Evolutionary conservation across 2,797 vertebrate genomes (phyloP).

Genomic region (Cyprinella venusta): DNA sequence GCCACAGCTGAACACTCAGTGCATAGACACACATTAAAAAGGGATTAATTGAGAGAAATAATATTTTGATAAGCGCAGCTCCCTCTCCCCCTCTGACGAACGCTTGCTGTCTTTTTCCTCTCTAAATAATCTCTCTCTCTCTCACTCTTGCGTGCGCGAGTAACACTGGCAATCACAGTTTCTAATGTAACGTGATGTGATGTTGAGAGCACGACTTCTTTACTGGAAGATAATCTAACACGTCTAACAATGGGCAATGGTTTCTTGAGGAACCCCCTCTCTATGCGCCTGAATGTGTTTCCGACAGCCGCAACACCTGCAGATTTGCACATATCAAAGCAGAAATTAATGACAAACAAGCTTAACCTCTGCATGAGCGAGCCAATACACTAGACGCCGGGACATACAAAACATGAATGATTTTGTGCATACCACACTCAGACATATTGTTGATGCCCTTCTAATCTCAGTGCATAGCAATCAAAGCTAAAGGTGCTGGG

Average conservation of each 20-base stretch:
- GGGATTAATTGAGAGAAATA: slow-evolving; percentile 83
- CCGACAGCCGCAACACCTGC: slow-evolving; percentile 23
- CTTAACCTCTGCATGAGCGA: slow-evolving; percentile 37
- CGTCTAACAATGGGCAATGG: slow-evolving; percentile 19
- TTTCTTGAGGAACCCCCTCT: slow-evolving; percentile 28
- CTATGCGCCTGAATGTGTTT: background rate
- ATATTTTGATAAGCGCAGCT: slow-evolving; percentile 82
- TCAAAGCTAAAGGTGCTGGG: slow-evolving; percentile 77
- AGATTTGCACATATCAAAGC: slow-evolving; percentile 35
- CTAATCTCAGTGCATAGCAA: slow-evolving; percentile 70
- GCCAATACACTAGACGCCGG: slow-evolving; percentile 31
- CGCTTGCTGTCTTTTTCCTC: slow-evolving; percentile 53
- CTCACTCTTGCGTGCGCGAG: slow-evolving; percentile 51
- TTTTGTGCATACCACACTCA: slow-evolving; percentile 39
- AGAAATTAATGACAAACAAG: slow-evolving; percentile 46
- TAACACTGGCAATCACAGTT: slow-evolving; percentile 57
- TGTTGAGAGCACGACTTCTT: slow-evolving; percentile 43
- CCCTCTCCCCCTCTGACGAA: slow-evolving; percentile 61
- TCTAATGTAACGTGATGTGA: slow-evolving; percentile 52
- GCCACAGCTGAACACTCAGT: slow-evolving; percentile 70
- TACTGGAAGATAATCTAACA: slow-evolving; percentile 41
- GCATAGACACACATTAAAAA: slow-evolving; percentile 83
- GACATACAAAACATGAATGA: slow-evolving; percentile 37
- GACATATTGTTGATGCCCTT: slow-evolving; percentile 50
- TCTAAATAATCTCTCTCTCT: slow-evolving; percentile 50